These are phyloP conservation scores for Chinchilla lanigera DNA, from an alignment of 2,113 vertebrate genomes.

Conservation along the genomic window DNA sequence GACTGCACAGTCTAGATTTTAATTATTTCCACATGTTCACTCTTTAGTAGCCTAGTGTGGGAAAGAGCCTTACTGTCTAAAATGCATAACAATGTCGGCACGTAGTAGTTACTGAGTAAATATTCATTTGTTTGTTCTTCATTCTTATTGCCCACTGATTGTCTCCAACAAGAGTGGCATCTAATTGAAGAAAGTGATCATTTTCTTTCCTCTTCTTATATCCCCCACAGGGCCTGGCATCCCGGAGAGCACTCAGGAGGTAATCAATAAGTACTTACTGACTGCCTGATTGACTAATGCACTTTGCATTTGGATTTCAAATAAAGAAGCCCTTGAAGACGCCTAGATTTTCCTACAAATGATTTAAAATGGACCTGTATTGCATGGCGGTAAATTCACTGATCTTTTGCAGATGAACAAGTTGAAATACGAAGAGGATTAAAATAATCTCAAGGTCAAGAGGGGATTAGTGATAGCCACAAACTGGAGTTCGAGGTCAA, in stretches of 20 bases:
- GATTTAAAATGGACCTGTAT: constrained; percentile 65
- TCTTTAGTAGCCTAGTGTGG: constrained; percentile 28
- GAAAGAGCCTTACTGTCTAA: neutral
- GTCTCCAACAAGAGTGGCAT: neutral
- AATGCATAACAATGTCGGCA: neutral
- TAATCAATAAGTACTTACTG: constrained; percentile 75
- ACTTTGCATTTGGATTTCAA: constrained; percentile 67
- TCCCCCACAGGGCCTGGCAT: neutral
- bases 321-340: constrained; percentile 59
- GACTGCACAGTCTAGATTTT: neutral
- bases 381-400: constrained; percentile 28
- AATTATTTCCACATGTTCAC: neutral
- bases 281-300: constrained; percentile 69
- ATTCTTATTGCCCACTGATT: constrained; percentile 15
- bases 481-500: constrained; percentile 32
- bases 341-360: constrained; percentile 57
- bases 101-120: neutral
- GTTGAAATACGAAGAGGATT: constrained; percentile 61
- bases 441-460: constrained; percentile 44
- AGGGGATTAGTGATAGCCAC: neutral
- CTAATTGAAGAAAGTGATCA: constrained; percentile 59
- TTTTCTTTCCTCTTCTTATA: constrained; percentile 44
- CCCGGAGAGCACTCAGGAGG: constrained; percentile 51
- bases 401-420: constrained; percentile 53
- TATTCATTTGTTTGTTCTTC: constrained; percentile 15